Conservation (phyloP, 2,113 vertebrate species). For the Pangasianodon hypophthalmus region DNA sequence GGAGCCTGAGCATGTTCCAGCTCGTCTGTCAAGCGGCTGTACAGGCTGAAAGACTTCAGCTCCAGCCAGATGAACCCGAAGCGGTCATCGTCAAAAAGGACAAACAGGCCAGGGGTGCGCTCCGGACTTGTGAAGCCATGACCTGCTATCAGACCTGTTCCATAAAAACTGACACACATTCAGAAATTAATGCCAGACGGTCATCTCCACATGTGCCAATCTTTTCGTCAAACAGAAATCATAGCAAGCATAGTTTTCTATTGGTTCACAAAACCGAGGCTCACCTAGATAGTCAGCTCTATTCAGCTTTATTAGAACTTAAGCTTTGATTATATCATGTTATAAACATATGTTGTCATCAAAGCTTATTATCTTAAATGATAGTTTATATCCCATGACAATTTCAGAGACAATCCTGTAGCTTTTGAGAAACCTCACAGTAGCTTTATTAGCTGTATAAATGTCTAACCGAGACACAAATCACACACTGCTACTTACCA, state of each 20-base stretch:
- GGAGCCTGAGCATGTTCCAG: constrained; percentile 87
- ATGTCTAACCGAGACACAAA: background rate
- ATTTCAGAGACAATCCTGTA: background rate
- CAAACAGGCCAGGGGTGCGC: constrained; percentile 89
- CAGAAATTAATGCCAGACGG: constrained; percentile 5
- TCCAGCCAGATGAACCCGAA: constrained; percentile 99
- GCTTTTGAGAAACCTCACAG: background rate
- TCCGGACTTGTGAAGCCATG: constrained; percentile 97
- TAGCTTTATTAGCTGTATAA: background rate
- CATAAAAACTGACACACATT: constrained; percentile 82
- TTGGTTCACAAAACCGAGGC: background rate
- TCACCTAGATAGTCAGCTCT: background rate
- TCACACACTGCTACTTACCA: constrained; percentile 76
- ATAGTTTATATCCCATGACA: background rate
- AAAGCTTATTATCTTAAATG: background rate
- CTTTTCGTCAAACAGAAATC: background rate
- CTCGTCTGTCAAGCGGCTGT: constrained; percentile 89
- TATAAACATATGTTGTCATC: background rate
- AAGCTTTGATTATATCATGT: background rate
- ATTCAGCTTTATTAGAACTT: background rate
- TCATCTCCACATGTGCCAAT: background rate
- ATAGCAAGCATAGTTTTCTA: background rate
- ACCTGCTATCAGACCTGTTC: constrained; percentile 92
- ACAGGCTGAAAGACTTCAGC: constrained; percentile 96
- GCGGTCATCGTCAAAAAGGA: constrained; percentile 90